These are phyloP conservation scores for Eristalinus aeneus DNA, from an alignment of 2,888 invertebrate species.

Conservation along the genomic window DNA sequence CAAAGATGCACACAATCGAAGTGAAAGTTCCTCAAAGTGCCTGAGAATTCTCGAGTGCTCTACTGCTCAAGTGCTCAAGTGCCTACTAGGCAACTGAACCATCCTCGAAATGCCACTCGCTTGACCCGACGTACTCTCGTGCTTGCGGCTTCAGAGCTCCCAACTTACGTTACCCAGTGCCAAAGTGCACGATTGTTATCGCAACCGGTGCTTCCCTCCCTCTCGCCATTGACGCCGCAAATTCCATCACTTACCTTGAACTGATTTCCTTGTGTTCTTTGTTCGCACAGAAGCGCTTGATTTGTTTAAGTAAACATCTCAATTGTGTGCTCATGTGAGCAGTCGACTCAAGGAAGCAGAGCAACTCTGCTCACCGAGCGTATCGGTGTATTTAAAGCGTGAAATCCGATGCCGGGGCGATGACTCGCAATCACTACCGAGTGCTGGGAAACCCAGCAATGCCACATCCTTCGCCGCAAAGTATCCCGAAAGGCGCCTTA, in stretches of 20 bases:
- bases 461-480: slow-evolving; percentile 27
- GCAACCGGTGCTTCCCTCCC: neutral
- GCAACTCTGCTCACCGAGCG: neutral
- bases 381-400: neutral
- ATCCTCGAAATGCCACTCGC: neutral
- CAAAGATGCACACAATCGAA: neutral
- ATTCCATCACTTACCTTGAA: slow-evolving; percentile 11
- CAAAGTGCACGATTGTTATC: neutral
- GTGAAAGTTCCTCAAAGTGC: neutral
- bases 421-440: neutral
- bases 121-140: neutral
- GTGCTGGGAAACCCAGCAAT: neutral
- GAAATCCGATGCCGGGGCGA: neutral
- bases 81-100: neutral
- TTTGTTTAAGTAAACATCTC: neutral
- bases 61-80: neutral
- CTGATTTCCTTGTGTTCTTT: neutral
- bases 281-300: slow-evolving; percentile 6
- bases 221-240: neutral
- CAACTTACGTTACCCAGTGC: neutral
- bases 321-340: neutral
- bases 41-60: neutral
- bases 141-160: neutral
- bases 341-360: neutral
- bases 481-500: slow-evolving; percentile 34